Percentiles rank a stretch among this genome's conserved stretches.
These are phyloP conservation scores for Microplitis demolitor DNA, from an alignment of 1,140 invertebrate species.

Conservation along the genomic window DNA sequence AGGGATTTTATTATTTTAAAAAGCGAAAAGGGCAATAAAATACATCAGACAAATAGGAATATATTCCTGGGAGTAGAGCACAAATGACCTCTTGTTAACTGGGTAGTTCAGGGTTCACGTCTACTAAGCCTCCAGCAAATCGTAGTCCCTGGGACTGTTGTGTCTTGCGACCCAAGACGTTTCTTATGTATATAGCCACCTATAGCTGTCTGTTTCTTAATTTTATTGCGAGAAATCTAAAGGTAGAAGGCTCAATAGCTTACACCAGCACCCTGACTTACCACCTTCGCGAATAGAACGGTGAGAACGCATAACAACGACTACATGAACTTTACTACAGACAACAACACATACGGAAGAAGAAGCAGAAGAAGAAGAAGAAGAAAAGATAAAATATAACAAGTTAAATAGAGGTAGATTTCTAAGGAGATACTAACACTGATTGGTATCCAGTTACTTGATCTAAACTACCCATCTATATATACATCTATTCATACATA, in stretches of 20 bases:
- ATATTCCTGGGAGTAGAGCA: neutral
- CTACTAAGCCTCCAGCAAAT: constrained; percentile 11
- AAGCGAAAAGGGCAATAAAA: no score
- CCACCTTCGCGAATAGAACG: neutral
- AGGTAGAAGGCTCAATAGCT: no score
- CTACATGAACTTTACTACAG: neutral
- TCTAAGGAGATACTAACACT: constrained; percentile 13
- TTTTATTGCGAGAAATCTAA: no score
- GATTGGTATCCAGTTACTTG: constrained; percentile 21
- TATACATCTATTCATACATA: neutral
- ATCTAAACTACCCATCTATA: neutral
- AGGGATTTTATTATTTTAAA: no score
- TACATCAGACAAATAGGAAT: no score
- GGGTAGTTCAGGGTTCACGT: constrained; percentile 25
- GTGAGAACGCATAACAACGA: constrained; percentile 3
- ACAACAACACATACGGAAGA: constrained; percentile 10
- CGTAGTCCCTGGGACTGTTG: constrained; percentile 9
- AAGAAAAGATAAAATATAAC: neutral
- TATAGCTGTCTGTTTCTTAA: neutral
- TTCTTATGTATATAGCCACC: no score
- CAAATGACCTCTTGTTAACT: constrained; percentile 24
- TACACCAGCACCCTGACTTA: neutral
- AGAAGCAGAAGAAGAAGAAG: no score
- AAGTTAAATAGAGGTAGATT: constrained; percentile 15
- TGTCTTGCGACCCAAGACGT: neutral